Percentiles rank a stretch among this genome's conserved stretches.
Conservation (phyloP, 2,113 vertebrate species). For the Gorsachius goisagi region DNA sequence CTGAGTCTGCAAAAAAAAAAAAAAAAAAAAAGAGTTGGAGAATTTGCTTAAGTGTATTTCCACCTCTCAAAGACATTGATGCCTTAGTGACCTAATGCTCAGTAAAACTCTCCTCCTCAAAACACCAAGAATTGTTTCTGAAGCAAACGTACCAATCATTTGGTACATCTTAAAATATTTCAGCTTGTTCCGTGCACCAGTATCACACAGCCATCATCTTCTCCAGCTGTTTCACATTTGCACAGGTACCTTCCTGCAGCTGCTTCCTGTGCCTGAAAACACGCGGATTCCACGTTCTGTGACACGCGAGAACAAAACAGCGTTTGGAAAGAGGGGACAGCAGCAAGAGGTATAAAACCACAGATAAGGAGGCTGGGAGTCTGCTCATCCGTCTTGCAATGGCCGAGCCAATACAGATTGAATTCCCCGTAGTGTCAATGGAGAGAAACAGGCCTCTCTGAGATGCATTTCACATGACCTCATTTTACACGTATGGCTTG, state of each 20-base stretch:
- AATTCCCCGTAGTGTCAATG: fast-evolving
- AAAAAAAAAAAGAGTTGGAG: neutral
- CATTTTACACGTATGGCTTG: fast-evolving
- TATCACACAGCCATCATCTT: neutral
- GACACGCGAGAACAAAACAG: fast-evolving
- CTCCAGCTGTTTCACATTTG: neutral
- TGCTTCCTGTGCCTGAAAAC: neutral
- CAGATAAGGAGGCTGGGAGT: neutral
- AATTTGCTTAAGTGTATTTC: neutral
- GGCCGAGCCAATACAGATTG: neutral
- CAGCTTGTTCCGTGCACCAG: neutral
- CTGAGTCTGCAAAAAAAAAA: neutral
- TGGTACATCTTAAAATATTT: neutral
- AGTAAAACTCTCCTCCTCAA: neutral
- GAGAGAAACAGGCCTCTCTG: fast-evolving
- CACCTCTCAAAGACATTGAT: neutral
- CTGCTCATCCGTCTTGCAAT: neutral
- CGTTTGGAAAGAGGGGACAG: neutral
- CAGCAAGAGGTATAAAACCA: neutral
- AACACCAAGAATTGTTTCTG: neutral
- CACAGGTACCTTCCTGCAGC: neutral
- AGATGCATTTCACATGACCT: neutral
- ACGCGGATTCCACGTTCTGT: fast-evolving
- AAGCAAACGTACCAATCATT: neutral
- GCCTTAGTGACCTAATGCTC: neutral